Conservation (phyloP, 2,888 invertebrate species). For the Lasioglossum vierecki region DNA sequence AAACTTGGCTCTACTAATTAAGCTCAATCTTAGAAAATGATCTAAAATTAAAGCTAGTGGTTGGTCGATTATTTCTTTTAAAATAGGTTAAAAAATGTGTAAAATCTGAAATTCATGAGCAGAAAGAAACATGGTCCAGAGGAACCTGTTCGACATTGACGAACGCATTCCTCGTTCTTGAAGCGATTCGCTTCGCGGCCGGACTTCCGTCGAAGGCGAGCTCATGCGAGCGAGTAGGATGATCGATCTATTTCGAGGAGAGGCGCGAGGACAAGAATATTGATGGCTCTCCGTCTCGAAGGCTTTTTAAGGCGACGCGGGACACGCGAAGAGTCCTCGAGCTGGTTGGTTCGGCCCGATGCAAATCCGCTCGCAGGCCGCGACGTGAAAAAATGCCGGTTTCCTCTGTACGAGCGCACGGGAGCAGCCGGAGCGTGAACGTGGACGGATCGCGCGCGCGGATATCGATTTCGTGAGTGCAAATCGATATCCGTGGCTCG, state of each 20-base stretch:
- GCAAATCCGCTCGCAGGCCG: conserved; percentile 55
- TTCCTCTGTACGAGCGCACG: not conserved
- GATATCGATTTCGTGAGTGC: conserved; percentile 73
- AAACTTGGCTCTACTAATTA: not conserved
- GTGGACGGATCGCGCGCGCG: conserved; percentile 25
- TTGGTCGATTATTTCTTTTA: no score
- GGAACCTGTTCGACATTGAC: not conserved
- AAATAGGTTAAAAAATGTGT: not conserved
- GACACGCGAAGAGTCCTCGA: conserved; percentile 10
- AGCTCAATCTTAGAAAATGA: no score
- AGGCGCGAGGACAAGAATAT: conserved; percentile 2
- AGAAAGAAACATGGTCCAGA: not conserved
- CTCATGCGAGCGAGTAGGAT: conserved; percentile 1
- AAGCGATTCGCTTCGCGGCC: not conserved
- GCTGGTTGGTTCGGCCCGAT: conserved; percentile 40
- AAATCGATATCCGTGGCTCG: conserved; percentile 71
- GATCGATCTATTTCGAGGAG: conserved; percentile 16
- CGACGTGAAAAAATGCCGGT: conserved; percentile 66
- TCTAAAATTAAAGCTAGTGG: no score
- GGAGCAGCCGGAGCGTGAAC: conserved; percentile 33
- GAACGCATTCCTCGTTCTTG: not conserved
- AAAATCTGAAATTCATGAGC: not conserved
- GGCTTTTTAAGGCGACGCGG: conserved; percentile 30
- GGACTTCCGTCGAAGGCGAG: not conserved
- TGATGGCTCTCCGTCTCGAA: conserved; percentile 5